Evolutionary conservation across 2,888 invertebrate genomes (phyloP), one percentile per base, ranked within the genome.

Genomic region (Danaus chrysippus): DNA sequence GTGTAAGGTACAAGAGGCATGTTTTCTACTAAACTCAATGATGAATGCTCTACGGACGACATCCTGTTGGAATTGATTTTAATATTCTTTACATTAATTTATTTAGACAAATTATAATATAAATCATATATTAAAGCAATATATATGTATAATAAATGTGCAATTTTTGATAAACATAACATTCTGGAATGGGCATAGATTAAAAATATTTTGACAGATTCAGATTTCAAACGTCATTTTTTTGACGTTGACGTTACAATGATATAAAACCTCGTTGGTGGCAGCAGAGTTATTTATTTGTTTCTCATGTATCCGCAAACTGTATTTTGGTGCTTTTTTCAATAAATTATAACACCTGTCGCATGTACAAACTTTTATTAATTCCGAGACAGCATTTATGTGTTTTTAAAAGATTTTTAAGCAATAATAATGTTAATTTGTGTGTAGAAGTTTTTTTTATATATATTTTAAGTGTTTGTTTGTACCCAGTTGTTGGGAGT

Each of bases 381-480:
- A 86, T 86, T 86, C 86, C 86, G 74, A 70, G 57, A 74, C 80
- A 79, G 87, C 87, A 87, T 87, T 87, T 87, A 87, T 62, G 62
- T 65, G 63, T 71, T 69, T 70, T 74, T 71, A 69, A 72, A 73
- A 61, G 62, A 69, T 64, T 68, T n/a, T 58, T 70, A 69, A 66
- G 69, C 67, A 62, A 62, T 64, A 64, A 56, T 64, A 67, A 64
- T 67, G 64, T 64, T 67, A 67, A 61, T 62, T 67, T 67, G 62
- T 67, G 64, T 61, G 66, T 70, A 69, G 62, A 67, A 17, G 52
- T 62, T 70, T 49, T 49, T 49, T 70, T 71, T 67, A 69, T 67
- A 66, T 66, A 54, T 54, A 61, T 65, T 65, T 58, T 54, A 61
- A 65, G 42, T 56, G 59, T 64, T 62, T 56, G 59, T 53, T 54